Evolutionary conservation across 2,888 invertebrate species (phyloP).

Genomic region (Zaprionus bogoriensis): DNA sequence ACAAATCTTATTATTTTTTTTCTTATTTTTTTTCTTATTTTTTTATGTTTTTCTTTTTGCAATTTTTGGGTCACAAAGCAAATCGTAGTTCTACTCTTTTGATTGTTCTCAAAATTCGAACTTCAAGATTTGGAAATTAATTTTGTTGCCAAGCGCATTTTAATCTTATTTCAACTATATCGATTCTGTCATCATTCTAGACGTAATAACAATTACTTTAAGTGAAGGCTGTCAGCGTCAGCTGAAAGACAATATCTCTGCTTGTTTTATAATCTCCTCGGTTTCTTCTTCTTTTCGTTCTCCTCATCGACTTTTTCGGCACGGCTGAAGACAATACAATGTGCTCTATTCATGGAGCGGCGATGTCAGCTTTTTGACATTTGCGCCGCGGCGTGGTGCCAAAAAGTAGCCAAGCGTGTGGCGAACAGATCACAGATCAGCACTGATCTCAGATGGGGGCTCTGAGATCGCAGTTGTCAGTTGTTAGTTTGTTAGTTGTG

Average conservation of each 20-base stretch:
- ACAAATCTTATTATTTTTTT: no score
- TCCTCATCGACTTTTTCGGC: not conserved
- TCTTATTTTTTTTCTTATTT: no score
- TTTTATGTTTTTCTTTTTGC: no score
- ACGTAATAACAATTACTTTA: constrained; percentile 31
- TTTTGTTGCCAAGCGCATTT: no score
- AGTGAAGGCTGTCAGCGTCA: constrained; percentile 10
- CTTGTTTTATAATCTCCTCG: constrained; percentile 32
- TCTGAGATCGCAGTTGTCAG: constrained; percentile 6
- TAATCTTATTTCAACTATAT: no score
- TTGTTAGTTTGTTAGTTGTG: constrained; percentile 28
- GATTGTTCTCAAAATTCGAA: no score
- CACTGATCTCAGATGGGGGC: constrained; percentile 20
- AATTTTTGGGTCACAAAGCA: no score
- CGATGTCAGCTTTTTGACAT: constrained; percentile 54
- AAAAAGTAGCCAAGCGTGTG: constrained; percentile 74
- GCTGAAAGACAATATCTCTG: constrained; percentile 28
- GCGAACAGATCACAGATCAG: constrained; percentile 32
- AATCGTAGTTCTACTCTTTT: no score
- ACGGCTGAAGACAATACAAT: constrained; percentile 41
- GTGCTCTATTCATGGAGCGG: constrained; percentile 57
- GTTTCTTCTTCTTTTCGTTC: not conserved
- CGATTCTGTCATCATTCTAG: no score
- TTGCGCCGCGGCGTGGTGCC: constrained; percentile 67
- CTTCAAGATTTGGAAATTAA: no score